phyloP scores from a whole-genome alignment of 2,888 invertebrate species.

The Drosophila trichaetosa region DNA sequence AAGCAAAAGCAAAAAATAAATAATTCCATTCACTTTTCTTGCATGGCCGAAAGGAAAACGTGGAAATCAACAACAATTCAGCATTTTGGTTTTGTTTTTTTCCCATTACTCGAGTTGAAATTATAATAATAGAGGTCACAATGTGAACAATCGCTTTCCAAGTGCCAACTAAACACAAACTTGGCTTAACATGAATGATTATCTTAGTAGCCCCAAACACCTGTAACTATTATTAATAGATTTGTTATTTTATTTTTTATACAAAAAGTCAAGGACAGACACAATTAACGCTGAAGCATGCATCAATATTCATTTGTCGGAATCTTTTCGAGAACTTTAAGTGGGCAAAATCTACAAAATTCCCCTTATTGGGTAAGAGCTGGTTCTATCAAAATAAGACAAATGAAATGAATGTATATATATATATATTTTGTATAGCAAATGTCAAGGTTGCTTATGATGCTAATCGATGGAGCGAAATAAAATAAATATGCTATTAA shows the following conservation, averaged over 20 bases:
- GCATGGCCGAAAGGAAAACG: slow-evolving; percentile 62
- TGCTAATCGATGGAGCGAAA: not conserved
- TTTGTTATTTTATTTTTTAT: not conserved
- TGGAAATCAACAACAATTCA: slow-evolving; percentile 61
- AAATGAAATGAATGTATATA: not conserved
- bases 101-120: slow-evolving; percentile 44
- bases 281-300: slow-evolving; percentile 13
- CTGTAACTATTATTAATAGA: slow-evolving; percentile 19
- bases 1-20: slow-evolving; percentile 12
- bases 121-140: slow-evolving; percentile 32
- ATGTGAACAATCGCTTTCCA: slow-evolving; percentile 29
- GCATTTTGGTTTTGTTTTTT: slow-evolving; percentile 42
- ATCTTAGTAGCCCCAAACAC: slow-evolving; percentile 23
- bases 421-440: not conserved
- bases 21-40: slow-evolving; percentile 70
- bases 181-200: slow-evolving; percentile 23
- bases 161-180: slow-evolving; percentile 16
- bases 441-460: not conserved
- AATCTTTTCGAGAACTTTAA: not conserved
- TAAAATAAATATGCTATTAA: not conserved
- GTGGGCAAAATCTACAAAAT: not conserved
- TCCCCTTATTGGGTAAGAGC: not conserved
- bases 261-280: slow-evolving; percentile 31
- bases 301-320: not conserved
- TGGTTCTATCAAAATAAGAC: slow-evolving; percentile 3